Base-by-base conservation (phyloP, 2,797 vertebrate species). In the Typhlichthys subterraneus region DNA sequence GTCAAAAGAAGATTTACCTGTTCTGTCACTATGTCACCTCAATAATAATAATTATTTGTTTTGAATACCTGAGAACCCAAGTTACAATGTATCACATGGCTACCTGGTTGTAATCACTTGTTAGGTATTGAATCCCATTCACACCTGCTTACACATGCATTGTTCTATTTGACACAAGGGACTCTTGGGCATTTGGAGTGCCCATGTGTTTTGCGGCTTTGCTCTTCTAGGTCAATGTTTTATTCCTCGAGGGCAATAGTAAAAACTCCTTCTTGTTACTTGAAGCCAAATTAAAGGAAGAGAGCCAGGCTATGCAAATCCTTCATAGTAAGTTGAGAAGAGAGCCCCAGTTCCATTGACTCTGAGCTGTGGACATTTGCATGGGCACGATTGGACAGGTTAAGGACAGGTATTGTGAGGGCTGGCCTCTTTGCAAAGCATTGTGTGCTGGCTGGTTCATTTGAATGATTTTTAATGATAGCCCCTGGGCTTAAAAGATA, bases 401-500 rank as follows among this genome's bases (percentile, higher is more conserved):
- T 85, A 85, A 83, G 75, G 65, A 45, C 66, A 70, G 67, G 53
- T 78, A 80, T 86, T 88, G 80, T 83, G 63, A 84, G 65, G 82
- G 79, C 78, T 64, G 63, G 63, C 82, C 82, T 81, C 79, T 91
- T 91, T 90, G 85, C 82, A 90, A 89, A 91, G 81, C 78, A 67
- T 76, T 89, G 82, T 92, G 82, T 77, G 74, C 81, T 87, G 82
- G 85, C 72, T 81, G 75, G 81, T 55, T 87, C 62, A 90, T 90
- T 91, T 91, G 89, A 90, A 90, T 91, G 60, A 65, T 81, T 85
- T 84, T 84, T 88, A 85, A 88, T 88, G 85, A 85, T 60, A 63
- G 73, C 74, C 77, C 64, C 63, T 47, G 31, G 73, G 61, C 69
- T 65, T 42, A 42, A 45, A 50, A 80, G 75, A 67, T 84, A 78